Percentiles rank a stretch among this genome's conserved stretches.
Conservation (phyloP, 2,113 vertebrate species). For the Pterocles burchelli region DNA sequence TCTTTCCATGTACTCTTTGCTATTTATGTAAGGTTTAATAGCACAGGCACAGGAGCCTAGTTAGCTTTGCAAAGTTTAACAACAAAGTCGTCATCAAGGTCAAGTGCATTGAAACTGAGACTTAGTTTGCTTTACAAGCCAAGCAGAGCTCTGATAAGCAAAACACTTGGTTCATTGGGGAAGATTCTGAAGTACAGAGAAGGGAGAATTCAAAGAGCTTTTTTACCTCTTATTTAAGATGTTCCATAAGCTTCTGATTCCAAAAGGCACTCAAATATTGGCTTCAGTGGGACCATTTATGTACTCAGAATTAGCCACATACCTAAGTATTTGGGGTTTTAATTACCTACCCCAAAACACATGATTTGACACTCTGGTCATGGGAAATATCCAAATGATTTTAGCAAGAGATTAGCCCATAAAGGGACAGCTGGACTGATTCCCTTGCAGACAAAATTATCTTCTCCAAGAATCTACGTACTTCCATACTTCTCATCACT, state of each 20-base stretch:
- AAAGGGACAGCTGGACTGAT: background rate
- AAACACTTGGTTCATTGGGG: background rate
- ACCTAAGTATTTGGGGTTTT: background rate
- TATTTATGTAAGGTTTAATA: slow-evolving; percentile 41
- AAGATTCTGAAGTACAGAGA: background rate
- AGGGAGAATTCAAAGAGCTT: background rate
- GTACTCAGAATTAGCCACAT: background rate
- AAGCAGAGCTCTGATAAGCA: background rate
- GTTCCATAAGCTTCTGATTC: background rate
- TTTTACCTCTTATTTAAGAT: background rate
- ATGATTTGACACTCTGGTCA: background rate
- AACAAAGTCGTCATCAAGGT: slow-evolving; percentile 65
- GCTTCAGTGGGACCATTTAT: background rate
- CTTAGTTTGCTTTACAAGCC: slow-evolving; percentile 23
- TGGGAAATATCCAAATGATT: background rate
- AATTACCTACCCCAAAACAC: background rate
- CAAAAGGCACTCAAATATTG: background rate
- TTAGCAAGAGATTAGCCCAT: background rate
- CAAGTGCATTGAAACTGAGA: slow-evolving; percentile 31
- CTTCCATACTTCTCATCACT: background rate
- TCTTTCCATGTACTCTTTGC: slow-evolving; percentile 3
- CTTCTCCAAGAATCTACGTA: background rate
- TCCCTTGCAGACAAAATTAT: background rate
- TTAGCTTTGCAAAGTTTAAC: slow-evolving; percentile 44
- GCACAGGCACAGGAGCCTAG: background rate